Evolutionary conservation across 2,797 vertebrate genomes (phyloP).

Genomic region (Rhincodon typus): DNA sequence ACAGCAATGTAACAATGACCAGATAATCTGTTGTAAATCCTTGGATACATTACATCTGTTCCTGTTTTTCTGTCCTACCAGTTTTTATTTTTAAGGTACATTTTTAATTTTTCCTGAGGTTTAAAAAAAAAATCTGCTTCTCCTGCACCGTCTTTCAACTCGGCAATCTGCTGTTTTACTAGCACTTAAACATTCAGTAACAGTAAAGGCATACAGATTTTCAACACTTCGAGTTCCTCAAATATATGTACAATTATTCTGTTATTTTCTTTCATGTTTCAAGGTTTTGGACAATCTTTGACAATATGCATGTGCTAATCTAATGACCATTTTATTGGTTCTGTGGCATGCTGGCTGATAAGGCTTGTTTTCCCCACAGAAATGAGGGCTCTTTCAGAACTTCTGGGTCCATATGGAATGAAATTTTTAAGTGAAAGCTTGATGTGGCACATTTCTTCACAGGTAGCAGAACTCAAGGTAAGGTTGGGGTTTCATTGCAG

Average conservation of each 20-base stretch:
- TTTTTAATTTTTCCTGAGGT: neutral
- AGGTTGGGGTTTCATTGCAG: slow-evolving; percentile 40
- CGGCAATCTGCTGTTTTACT: neutral
- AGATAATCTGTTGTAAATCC: too few species aligned
- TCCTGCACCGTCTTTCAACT: neutral
- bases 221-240: neutral
- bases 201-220: neutral
- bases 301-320: neutral
- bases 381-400: slow-evolving; percentile 91
- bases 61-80: neutral
- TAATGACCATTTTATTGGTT: neutral
- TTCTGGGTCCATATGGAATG: slow-evolving; percentile 95
- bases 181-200: neutral
- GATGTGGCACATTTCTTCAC: slow-evolving; percentile 99
- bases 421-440: slow-evolving; percentile 98
- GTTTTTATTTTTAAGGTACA: neutral
- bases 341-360: neutral
- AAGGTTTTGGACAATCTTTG: neutral
- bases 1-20: neutral
- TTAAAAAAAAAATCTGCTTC: neutral
- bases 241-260: neutral
- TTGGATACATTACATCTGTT: too few species aligned
- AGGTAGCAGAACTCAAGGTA: slow-evolving; percentile 98
- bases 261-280: neutral
- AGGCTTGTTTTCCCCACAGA: slow-evolving; percentile 62